These are phyloP conservation scores for Amiota mariae DNA, from an alignment of 2,888 invertebrate genomes.

Conservation along the genomic window DNA sequence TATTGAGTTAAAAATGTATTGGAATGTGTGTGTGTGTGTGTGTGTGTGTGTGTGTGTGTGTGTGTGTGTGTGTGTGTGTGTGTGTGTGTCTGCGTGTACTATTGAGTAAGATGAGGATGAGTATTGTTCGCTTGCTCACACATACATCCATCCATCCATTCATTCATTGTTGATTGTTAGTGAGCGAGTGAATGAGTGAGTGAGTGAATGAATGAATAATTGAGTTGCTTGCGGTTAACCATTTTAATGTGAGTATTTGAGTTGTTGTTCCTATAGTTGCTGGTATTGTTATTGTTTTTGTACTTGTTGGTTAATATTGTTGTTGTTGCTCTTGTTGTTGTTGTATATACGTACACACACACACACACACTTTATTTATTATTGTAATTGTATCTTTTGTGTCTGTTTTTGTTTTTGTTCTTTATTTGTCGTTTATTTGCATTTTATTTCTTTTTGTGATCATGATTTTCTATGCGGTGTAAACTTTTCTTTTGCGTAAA, in stretches of 20 bases:
- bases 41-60: constrained; percentile 24
- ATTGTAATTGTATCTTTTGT: constrained; percentile 44
- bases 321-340: constrained; percentile 33
- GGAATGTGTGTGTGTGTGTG: constrained; percentile 36
- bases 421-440: constrained; percentile 12
- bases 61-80: constrained; percentile 11
- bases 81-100: not conserved
- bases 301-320: constrained; percentile 43
- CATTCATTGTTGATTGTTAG: too few relatives aligned
- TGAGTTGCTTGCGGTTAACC: constrained; percentile 59
- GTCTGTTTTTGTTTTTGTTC: constrained; percentile 32
- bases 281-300: too few relatives aligned
- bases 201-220: constrained; percentile 21
- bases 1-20: constrained; percentile 39
- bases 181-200: constrained; percentile 23
- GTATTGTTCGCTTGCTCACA: too few relatives aligned
- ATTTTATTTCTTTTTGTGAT: not conserved
- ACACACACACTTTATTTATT: not conserved
- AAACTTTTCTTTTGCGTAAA: constrained; percentile 22
- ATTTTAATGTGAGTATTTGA: constrained; percentile 22
- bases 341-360: too few relatives aligned
- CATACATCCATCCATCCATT: too few relatives aligned
- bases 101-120: too few relatives aligned
- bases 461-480: not conserved
- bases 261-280: not conserved